Percentiles rank a stretch among this genome's conserved stretches.
phyloP scores from a whole-genome alignment of 2,888 invertebrate species.

The Mellilla xanthometata region DNA sequence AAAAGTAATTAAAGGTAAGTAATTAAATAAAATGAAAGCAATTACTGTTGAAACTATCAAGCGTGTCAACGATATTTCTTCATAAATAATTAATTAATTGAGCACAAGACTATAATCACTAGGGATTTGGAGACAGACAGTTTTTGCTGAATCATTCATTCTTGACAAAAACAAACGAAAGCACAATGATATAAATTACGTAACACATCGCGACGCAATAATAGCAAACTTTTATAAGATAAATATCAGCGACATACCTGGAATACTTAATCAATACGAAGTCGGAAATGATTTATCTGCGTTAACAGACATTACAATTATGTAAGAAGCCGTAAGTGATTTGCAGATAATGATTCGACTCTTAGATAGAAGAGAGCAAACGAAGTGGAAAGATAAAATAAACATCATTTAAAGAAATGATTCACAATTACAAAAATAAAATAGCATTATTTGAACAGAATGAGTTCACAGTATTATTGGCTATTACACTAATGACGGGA shows the following conservation, averaged over 20 bases:
- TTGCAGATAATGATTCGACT: slow-evolving; percentile 14
- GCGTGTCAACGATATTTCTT: slow-evolving; percentile 3
- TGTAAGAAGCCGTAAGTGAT: slow-evolving; percentile 20
- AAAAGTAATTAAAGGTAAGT: not conserved
- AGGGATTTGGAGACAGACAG: too few species aligned
- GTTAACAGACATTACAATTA: slow-evolving; percentile 41
- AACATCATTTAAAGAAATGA: not conserved
- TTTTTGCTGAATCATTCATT: not conserved
- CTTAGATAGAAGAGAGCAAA: slow-evolving; percentile 8
- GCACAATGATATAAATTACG: slow-evolving; percentile 7
- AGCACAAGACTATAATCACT: too few species aligned
- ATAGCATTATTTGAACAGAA: slow-evolving; percentile 13
- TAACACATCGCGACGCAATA: slow-evolving; percentile 16
- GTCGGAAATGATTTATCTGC: slow-evolving; percentile 40
- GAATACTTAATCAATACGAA: slow-evolving; percentile 45
- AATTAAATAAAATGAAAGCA: slow-evolving; percentile 2
- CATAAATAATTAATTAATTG: slow-evolving; percentile 2
- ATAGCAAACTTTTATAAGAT: slow-evolving; percentile 30
- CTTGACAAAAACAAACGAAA: not conserved
- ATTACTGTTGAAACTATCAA: not conserved
- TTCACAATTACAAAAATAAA: slow-evolving; percentile 2
- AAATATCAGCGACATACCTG: slow-evolving; percentile 37
- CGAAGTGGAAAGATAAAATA: slow-evolving; percentile 13
- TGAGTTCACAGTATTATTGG: slow-evolving; percentile 4
- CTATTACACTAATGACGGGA: slow-evolving; percentile 18